These are phyloP conservation scores for Psophia crepitans DNA, from an alignment of 2,113 vertebrate species.

Conservation along the genomic window DNA sequence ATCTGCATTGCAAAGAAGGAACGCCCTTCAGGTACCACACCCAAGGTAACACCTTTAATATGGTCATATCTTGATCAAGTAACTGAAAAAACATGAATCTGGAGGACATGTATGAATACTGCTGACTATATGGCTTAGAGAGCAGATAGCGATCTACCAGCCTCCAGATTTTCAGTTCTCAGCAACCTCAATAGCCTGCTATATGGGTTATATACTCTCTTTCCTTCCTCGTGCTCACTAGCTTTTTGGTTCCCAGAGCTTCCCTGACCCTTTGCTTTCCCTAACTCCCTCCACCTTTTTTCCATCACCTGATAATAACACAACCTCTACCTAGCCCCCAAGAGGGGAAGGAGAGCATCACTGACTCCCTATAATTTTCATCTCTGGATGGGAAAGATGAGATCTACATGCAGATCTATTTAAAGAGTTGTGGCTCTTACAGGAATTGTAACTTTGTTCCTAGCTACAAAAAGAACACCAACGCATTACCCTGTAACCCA, in stretches of 20 bases:
- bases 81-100: background rate
- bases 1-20: background rate
- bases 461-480: constrained; percentile 43
- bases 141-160: background rate
- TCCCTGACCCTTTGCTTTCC: background rate
- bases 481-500: constrained; percentile 47
- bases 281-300: background rate
- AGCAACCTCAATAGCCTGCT: background rate
- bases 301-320: background rate
- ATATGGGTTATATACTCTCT: background rate
- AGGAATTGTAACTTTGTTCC: constrained; percentile 39
- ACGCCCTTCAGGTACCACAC: background rate
- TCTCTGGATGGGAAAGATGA: constrained; percentile 33
- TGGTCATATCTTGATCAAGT: background rate
- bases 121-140: background rate
- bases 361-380: constrained; percentile 51
- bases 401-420: constrained; percentile 32
- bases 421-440: constrained; percentile 31
- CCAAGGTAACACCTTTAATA: background rate
- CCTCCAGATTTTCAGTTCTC: background rate
- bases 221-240: background rate
- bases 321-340: background rate
- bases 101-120: background rate
- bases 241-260: background rate
- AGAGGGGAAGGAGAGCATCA: constrained; percentile 18